A percentile compares a stretch with the other conserved stretches of the same genome.
Conservation (phyloP, 2,888 invertebrate species). For the Yponomeuta plumbellus region DNA sequence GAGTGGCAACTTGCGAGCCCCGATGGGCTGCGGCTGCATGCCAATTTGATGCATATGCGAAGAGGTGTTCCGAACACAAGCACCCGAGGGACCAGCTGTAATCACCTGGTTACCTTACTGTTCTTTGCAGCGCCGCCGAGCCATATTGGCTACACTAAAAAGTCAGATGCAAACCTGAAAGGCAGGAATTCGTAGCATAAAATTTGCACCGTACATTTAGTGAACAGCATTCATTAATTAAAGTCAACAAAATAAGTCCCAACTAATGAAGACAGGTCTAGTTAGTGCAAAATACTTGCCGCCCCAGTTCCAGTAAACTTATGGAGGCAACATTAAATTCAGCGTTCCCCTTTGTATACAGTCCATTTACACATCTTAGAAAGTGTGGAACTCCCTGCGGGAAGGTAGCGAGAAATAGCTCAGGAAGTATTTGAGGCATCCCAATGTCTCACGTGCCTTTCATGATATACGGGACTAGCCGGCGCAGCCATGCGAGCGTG, state of each 20-base stretch:
- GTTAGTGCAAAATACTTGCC: slow-evolving; percentile 1
- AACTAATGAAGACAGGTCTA: slow-evolving; percentile 1
- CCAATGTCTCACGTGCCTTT: slow-evolving; percentile 16
- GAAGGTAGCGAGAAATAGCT: slow-evolving; percentile 40
- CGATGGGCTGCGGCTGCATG: slow-evolving; percentile 44
- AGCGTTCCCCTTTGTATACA: slow-evolving; percentile 34
- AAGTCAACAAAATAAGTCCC: neutral
- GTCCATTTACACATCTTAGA: slow-evolving; percentile 44
- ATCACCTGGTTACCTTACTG: slow-evolving; percentile 40
- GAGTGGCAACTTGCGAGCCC: slow-evolving; percentile 28
- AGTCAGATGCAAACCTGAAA: neutral
- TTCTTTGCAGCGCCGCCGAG: slow-evolving; percentile 5
- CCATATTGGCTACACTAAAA: slow-evolving; percentile 3
- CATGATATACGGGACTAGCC: slow-evolving; percentile 11
- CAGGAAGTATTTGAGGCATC: slow-evolving; percentile 31
- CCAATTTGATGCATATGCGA: slow-evolving; percentile 53
- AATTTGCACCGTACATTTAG: neutral
- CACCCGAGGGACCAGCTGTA: slow-evolving; percentile 44
- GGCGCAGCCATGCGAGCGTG: neutral
- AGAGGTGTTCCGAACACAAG: slow-evolving; percentile 27
- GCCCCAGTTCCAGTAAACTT: slow-evolving; percentile 3
- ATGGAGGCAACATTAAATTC: slow-evolving; percentile 3
- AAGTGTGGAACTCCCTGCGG: slow-evolving; percentile 30
- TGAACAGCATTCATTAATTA: neutral
- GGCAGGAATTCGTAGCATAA: neutral